Base-by-base conservation (phyloP, 2,888 invertebrate species). In the Plebejus argus region DNA sequence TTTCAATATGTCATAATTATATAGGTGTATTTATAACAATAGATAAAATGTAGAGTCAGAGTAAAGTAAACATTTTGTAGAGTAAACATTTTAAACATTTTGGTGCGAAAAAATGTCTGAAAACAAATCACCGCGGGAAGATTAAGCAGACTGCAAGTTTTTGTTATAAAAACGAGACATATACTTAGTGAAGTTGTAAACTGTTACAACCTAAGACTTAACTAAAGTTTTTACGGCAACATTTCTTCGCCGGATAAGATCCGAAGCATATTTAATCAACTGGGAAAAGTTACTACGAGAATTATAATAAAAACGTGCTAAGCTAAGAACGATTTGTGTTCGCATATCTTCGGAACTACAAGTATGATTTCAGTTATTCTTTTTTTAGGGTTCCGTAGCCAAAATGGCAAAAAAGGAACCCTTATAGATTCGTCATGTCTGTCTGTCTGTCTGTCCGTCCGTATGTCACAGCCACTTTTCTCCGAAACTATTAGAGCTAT, bases 201-300 rank as follows among this genome's bases (percentile, higher is more conserved):
- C 66, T 66, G 66, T 66, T 66, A 18, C 18, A 66, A 61, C 28
- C 12, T 15, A 66, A 66, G 28, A 15, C 33, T 66, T 66, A 33
- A 66, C 12, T 66, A 61, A 61, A 61, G 61, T 10, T 61, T 66
- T 66, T 66, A 66, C 28, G 66, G 33, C 66, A 33, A 33, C 18
- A 33, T 66, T 66, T 66, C 66, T 66, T 33, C 66, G 66, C 5
- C 28, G 66, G 66, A 66, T 28, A 66, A 33, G 28, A 66, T 66
- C 28, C 15, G 18, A 66, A 66, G 66, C 66, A 66, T 66, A 66
- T 66, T 66, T 66, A 66, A 66, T 66, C 66, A 66, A 66, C 66
- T 66, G 28, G 8, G 66, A 61, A 28, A 66, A 66, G 66, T 66
- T 66, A 4, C 61, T 61, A 15, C 28, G 66, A 66, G 66, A n/a